phyloP scores from a whole-genome alignment of 2,797 vertebrate species.

The Parauchenoglanis punctatus region DNA sequence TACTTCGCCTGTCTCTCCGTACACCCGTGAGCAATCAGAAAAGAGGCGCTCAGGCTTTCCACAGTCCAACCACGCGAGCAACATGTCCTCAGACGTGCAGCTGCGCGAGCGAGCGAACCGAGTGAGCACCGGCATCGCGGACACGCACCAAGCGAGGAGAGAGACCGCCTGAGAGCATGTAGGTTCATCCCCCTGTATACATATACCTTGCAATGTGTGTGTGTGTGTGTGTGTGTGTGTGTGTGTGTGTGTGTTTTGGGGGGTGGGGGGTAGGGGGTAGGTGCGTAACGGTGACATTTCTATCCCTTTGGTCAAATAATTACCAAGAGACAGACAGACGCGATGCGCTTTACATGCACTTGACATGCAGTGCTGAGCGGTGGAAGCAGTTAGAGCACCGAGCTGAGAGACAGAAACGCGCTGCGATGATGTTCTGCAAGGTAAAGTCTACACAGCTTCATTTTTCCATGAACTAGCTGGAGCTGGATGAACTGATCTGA shows the following conservation, averaged over 20 bases:
- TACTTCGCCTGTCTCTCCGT: constrained; percentile 7
- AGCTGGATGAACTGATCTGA: background rate
- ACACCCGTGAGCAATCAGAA: constrained; percentile 53
- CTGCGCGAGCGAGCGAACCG: constrained; percentile 73
- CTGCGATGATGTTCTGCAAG: background rate
- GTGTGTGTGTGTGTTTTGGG: background rate
- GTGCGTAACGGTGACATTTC: background rate
- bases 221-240: background rate
- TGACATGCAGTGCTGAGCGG: background rate
- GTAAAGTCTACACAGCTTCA: background rate
- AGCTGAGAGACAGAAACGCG: background rate
- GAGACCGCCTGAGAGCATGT: constrained; percentile 69
- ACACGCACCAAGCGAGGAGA: constrained; percentile 59
- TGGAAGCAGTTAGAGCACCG: background rate
- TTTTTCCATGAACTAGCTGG: background rate
- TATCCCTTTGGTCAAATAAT: background rate
- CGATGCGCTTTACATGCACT: background rate
- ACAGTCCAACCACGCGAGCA: constrained; percentile 69
- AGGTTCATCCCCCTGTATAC: constrained; percentile 50
- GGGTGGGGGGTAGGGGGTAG: too few species aligned
- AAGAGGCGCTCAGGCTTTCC: constrained; percentile 65
- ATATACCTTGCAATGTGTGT: background rate
- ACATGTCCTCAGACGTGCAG: constrained; percentile 80
- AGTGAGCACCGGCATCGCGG: constrained; percentile 54
- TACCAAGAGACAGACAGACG: background rate